These are phyloP conservation scores for Gallinago paraguaiae DNA, from an alignment of 2,113 vertebrate genomes.

Conservation along the genomic window DNA sequence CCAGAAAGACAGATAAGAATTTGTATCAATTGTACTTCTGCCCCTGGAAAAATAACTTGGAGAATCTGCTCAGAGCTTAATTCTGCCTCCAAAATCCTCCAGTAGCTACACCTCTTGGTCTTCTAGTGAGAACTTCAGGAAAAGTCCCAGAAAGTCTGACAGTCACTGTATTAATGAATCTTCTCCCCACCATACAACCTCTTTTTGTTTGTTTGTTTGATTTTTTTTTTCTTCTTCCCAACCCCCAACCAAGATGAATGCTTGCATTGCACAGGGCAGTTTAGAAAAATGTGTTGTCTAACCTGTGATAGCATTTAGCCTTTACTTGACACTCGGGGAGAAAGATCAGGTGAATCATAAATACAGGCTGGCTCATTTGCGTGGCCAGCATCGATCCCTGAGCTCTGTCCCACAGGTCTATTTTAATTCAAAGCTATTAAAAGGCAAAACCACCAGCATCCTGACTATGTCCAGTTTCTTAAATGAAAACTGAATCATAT, in stretches of 20 bases:
- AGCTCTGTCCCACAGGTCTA: not conserved
- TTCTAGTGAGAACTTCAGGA: not conserved
- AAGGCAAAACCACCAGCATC: not conserved
- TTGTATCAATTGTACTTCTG: not conserved
- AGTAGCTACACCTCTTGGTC: not conserved
- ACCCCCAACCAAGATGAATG: not conserved
- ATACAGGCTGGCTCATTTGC: not conserved
- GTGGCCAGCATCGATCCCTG: not conserved
- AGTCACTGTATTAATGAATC: not conserved
- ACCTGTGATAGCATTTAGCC: not conserved
- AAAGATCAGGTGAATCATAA: not conserved
- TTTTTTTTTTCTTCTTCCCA: too few relatives aligned
- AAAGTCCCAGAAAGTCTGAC: not conserved
- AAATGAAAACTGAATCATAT: not conserved
- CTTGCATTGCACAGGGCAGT: not conserved
- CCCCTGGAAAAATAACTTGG: not conserved
- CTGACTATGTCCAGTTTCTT: not conserved
- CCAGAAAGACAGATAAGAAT: not conserved
- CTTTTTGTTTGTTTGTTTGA: not conserved
- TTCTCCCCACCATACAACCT: accelerated
- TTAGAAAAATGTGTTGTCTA: not conserved
- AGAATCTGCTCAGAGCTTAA: not conserved
- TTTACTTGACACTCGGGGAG: not conserved
- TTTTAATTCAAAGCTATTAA: not conserved
- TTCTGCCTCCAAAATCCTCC: not conserved